These are phyloP conservation scores for Polypterus senegalus DNA, from an alignment of 2,113 vertebrate species.

Conservation along the genomic window DNA sequence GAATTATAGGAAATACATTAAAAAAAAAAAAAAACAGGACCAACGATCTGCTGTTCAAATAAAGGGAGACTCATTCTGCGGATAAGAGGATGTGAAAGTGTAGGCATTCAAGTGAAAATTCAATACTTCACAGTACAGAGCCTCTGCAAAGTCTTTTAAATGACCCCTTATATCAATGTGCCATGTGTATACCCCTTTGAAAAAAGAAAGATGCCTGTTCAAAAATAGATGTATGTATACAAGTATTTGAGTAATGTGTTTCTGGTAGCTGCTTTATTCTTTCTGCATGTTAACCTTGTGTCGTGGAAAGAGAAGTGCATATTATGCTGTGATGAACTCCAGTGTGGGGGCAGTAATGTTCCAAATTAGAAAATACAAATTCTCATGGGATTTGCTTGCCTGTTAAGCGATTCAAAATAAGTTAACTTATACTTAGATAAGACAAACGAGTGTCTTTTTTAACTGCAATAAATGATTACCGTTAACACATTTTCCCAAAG, in stretches of 20 bases:
- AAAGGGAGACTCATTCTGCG: slow-evolving; percentile 38
- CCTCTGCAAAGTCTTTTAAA: slow-evolving; percentile 61
- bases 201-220: slow-evolving; percentile 40
- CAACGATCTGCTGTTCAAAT: slow-evolving; percentile 42
- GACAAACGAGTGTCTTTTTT: too few relatives aligned
- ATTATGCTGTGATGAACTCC: slow-evolving; percentile 35
- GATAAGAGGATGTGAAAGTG: slow-evolving; percentile 53
- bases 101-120: slow-evolving; percentile 68
- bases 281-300: slow-evolving; percentile 52
- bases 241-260: slow-evolving; percentile 55
- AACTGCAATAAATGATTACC: too few relatives aligned
- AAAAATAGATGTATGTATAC: slow-evolving; percentile 53
- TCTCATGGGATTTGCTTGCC: not conserved
- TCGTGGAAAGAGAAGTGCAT: slow-evolving; percentile 38
- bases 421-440: too few relatives aligned
- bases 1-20: too few relatives aligned
- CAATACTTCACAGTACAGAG: slow-evolving; percentile 66
- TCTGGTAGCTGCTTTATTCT: slow-evolving; percentile 47
- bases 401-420: too few relatives aligned
- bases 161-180: slow-evolving; percentile 63
- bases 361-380: not conserved
- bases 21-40: slow-evolving; percentile 32
- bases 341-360: slow-evolving; percentile 5
- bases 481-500: too few relatives aligned
- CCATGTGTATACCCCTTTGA: slow-evolving; percentile 49